A percentile compares a stretch with the other conserved stretches of the same genome.
These are phyloP conservation scores for Piscicola geometra DNA, from an alignment of 2,888 invertebrate genomes.

Conservation along the genomic window DNA sequence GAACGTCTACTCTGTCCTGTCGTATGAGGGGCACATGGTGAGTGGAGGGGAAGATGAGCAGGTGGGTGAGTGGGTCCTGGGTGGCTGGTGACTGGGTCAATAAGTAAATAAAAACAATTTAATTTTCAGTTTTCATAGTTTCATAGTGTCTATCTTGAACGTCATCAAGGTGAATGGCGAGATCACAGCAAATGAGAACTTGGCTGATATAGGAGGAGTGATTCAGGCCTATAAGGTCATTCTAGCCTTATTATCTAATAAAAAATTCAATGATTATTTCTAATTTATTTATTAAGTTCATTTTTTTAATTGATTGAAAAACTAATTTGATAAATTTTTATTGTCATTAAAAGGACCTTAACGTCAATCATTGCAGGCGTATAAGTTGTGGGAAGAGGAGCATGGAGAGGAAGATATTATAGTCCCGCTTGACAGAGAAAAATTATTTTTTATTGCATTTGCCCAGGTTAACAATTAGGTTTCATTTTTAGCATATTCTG, in stretches of 20 bases:
- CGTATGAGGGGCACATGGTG: slow-evolving; percentile 22
- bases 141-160: neutral
- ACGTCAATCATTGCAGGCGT: slow-evolving; percentile 48
- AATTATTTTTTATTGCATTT: slow-evolving; percentile 49
- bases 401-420: slow-evolving; percentile 43
- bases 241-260: too few species aligned
- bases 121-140: too few species aligned
- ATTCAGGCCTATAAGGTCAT: slow-evolving; percentile 39
- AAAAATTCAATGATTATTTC: neutral
- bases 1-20: slow-evolving; percentile 26
- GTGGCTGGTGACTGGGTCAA: neutral
- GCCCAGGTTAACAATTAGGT: slow-evolving; percentile 44
- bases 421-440: slow-evolving; percentile 46
- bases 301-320: neutral
- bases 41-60: neutral
- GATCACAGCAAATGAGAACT: slow-evolving; percentile 38
- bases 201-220: slow-evolving; percentile 40
- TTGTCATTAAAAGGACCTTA: neutral
- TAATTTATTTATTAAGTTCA: neutral
- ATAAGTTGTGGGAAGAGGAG: slow-evolving; percentile 46
- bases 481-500: too few species aligned
- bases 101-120: neutral
- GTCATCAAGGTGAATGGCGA: slow-evolving; percentile 39
- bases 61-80: neutral
- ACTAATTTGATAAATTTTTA: neutral